A percentile compares a stretch with the other conserved stretches of the same genome.
Conservation (phyloP, 2,888 invertebrate genomes). For the Meta bourneti region DNA sequence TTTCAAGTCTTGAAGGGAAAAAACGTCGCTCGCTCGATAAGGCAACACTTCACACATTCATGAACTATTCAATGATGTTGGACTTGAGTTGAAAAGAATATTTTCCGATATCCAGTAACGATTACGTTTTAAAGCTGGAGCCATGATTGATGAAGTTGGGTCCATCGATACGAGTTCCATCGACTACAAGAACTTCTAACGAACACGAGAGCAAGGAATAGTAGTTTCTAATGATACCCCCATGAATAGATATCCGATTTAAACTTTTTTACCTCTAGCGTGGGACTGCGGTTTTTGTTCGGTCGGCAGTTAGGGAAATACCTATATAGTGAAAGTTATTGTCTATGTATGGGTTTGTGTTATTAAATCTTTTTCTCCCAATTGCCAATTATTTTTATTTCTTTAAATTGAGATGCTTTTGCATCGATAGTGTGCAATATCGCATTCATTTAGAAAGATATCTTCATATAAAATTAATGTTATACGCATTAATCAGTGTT, state of each 20-base stretch:
- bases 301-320: not conserved
- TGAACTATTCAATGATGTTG: conserved; percentile 55
- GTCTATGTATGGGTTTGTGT: not conserved
- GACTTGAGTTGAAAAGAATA: conserved; percentile 54
- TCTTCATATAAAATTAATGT: too few species aligned
- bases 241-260: conserved; percentile 29
- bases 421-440: too few species aligned
- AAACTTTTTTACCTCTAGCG: not conserved
- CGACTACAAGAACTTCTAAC: conserved; percentile 25
- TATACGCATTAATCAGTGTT: too few species aligned
- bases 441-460: too few species aligned
- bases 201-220: conserved; percentile 6
- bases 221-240: conserved; percentile 51
- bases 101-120: conserved; percentile 51
- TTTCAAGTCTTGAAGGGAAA: conserved; percentile 11
- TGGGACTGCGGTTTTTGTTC: not conserved
- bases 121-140: conserved; percentile 52
- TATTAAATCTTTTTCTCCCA: not conserved
- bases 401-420: too few species aligned
- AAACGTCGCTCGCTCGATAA: conserved; percentile 26
- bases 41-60: conserved; percentile 39
- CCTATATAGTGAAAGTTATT: not conserved
- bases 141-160: conserved; percentile 50
- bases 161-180: conserved; percentile 28
- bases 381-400: too few species aligned